phyloP scores from a whole-genome alignment of 2,888 invertebrate genomes.

The Lepas anatifera region DNA sequence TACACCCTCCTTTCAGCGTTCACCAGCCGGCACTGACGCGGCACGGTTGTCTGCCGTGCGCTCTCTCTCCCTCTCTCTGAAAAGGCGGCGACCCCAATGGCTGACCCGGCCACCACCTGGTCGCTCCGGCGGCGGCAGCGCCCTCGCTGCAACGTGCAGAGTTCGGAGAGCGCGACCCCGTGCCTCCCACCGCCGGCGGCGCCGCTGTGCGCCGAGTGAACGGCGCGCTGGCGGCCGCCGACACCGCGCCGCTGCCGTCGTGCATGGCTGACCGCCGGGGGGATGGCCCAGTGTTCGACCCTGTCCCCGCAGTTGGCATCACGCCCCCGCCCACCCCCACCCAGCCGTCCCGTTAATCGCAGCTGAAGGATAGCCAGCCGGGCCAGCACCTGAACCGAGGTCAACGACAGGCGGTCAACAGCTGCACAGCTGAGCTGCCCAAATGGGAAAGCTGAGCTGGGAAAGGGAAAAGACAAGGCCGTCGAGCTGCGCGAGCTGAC shows the following conservation, averaged over 20 bases:
- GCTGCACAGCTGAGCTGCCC: too few relatives aligned
- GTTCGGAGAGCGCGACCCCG: not conserved
- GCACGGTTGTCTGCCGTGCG: not conserved
- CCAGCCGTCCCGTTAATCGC: not conserved
- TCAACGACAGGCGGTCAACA: too few relatives aligned
- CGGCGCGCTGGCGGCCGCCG: not conserved
- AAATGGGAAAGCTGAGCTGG: too few relatives aligned
- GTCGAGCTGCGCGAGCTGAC: too few relatives aligned
- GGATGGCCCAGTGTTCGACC: not conserved
- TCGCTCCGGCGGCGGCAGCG: too few relatives aligned
- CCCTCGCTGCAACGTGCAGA: not conserved
- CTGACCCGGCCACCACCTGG: not conserved
- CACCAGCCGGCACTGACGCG: not conserved
- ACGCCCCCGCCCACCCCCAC: not conserved
- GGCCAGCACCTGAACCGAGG: too few relatives aligned
- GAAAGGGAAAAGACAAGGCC: too few relatives aligned
- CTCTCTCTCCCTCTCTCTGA: not conserved
- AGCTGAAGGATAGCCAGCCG: not conserved
- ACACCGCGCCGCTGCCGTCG: not conserved
- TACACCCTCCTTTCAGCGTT: not conserved
- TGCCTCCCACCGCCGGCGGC: not conserved
- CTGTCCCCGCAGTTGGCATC: not conserved
- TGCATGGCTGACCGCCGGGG: not conserved
- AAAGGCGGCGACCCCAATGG: not conserved
- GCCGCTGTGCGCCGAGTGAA: not conserved